Evolutionary conservation across 2,797 vertebrate genomes (phyloP), one percentile per base, ranked within the genome.

Genomic region (Lindbergichthys nudifrons): DNA sequence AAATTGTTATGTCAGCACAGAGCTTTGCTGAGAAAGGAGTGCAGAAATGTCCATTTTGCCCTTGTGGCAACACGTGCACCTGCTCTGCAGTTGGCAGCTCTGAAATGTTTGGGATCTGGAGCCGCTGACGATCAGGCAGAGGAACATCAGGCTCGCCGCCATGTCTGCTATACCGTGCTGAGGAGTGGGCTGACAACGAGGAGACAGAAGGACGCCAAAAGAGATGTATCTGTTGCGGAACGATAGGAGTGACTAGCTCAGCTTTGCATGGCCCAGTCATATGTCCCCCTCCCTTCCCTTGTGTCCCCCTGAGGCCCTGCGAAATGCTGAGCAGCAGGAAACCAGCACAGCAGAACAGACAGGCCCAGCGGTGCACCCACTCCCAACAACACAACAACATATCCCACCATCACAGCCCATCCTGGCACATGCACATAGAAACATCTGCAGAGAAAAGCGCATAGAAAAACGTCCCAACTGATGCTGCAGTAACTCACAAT

Each of bases 301-400:
- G 51, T 80, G 79, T 75, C 81, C 87, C 88, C 89, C 85, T 0
- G 79, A 92, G 89, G 87, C 81, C 85, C 73, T 39, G 75, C 26
- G 68, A 90, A 93, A 83, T 87, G 89, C 92, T 92, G 92, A 93
- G 89, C 90, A 87, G 89, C 90, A 87, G 91, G 88, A 93, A 92
- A 84, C 73, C 88, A 88, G 79, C 82, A 56, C 83, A 88, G 77
- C 88, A 90, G 91, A 93, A 92, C 88, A 90, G 90, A 85, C 84
- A 87, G 83, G 79, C 90, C 84, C 85, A 86, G 84, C 36, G 78
- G 91, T 87, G 78, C 83, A 68, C 66, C 82, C 81, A 54, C 77
- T 75, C 68, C 72, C 87, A 75, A 70, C 75, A 83, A 75, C 80
- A 83, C 71, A 73, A 68, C 83, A 75, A 74, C 65, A 83, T 46